phyloP scores from a whole-genome alignment of 2,113 vertebrate species.

The Apaloderma vittatum region DNA sequence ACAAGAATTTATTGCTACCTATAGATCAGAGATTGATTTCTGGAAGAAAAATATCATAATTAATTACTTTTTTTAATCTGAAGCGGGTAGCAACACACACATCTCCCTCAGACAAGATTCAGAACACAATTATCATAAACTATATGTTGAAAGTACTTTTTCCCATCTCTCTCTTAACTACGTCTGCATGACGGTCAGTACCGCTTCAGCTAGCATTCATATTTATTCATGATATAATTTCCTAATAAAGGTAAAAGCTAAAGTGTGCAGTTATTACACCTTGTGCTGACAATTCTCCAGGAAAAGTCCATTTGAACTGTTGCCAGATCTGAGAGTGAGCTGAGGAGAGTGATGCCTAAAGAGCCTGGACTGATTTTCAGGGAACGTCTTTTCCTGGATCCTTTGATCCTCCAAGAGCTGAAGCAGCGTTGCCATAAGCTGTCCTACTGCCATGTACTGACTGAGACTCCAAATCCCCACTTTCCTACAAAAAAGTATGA shows the following conservation, averaged over 20 bases:
- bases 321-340: not conserved
- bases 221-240: slow-evolving; percentile 6
- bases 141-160: not conserved
- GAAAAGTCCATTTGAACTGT: not conserved
- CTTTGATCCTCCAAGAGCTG: not conserved
- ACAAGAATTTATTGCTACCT: not conserved
- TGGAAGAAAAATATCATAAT: not conserved
- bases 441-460: not conserved
- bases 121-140: not conserved
- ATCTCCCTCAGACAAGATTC: slow-evolving; percentile 21
- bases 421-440: not conserved
- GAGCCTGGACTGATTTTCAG: not conserved
- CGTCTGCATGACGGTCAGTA: not conserved
- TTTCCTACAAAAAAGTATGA: not conserved
- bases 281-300: not conserved
- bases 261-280: not conserved
- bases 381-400: not conserved
- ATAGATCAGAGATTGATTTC: not conserved
- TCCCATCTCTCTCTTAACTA: not conserved
- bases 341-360: not conserved
- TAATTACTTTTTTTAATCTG: not conserved
- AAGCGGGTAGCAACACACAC: not conserved
- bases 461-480: not conserved
- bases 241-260: slow-evolving; percentile 19
- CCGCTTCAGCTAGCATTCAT: not conserved